phyloP scores from a whole-genome alignment of 2,888 invertebrate genomes.

The Rhimphoctona megacephalus region DNA sequence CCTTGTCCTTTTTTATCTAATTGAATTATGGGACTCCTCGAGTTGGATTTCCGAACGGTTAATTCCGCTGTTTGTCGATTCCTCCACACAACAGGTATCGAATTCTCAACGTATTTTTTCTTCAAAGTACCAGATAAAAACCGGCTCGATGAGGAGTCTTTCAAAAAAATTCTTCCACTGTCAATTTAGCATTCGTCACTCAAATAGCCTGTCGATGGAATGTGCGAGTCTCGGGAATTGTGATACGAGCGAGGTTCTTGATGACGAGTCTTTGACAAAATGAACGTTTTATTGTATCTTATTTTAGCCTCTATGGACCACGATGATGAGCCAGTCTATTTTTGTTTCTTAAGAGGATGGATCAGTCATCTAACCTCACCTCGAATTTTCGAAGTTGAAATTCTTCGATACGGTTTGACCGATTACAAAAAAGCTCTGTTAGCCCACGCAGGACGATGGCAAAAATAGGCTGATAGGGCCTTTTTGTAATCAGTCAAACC shows the following conservation, averaged over 20 bases:
- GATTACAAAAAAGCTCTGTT: too few relatives aligned
- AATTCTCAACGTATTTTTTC: slow-evolving; percentile 66
- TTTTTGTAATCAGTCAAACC: too few relatives aligned
- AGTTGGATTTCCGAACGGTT: slow-evolving; percentile 12
- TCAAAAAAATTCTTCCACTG: slow-evolving; percentile 17
- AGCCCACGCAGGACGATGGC: too few relatives aligned
- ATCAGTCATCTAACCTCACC: too few relatives aligned
- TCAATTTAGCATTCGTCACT: slow-evolving; percentile 30
- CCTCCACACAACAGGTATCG: neutral
- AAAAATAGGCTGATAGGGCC: too few relatives aligned
- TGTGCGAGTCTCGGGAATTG: slow-evolving; percentile 11
- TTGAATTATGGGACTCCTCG: neutral
- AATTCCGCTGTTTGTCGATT: slow-evolving; percentile 7
- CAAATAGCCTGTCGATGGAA: slow-evolving; percentile 18
- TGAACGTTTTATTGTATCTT: neutral
- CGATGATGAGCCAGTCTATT: neutral
- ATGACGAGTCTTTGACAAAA: slow-evolving; percentile 25
- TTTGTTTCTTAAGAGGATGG: neutral
- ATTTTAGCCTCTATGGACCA: neutral
- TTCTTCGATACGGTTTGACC: too few relatives aligned
- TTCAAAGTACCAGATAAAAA: slow-evolving; percentile 25
- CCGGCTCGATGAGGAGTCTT: slow-evolving; percentile 15
- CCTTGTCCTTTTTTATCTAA: slow-evolving; percentile 2
- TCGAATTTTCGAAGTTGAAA: too few relatives aligned
- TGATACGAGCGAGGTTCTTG: slow-evolving; percentile 18